Evolutionary conservation across 2,113 vertebrate genomes (phyloP), one percentile per base, ranked within the genome.

Genomic region (Chloroceryle aenea): DNA sequence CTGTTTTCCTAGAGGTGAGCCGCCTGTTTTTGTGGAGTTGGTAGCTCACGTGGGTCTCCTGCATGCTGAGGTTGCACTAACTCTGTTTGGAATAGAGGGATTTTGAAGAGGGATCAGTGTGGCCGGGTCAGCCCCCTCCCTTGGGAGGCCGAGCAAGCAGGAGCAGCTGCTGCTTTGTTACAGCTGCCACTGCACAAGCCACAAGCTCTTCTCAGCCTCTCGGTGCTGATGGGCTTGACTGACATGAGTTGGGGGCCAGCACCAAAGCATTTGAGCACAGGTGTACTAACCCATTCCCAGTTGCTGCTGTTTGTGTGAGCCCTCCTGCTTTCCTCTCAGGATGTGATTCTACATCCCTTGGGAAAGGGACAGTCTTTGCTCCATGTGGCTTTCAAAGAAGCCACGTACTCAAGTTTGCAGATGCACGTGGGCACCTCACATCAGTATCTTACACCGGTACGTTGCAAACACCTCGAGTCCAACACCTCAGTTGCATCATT

Each of bases 41-140:
- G 20, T 82, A 68, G 30, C 53, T 85, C 87, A 58, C 12, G 2
- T 58, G 84, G 61, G 48, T 23, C 55, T 74, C 61, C 77, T 27
- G 47, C 74, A 27, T 50, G 89, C 96, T 94, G 93, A 96, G 94
- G 81, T 91, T 89, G 94, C 94, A 87, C 58, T 63, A 36, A 21
- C 45, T 56, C 27, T 79, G 73, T 45, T 63, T 62, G 76, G 84
- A 68, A 22, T 27, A 7, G 2, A n/a, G 76, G 42, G 64, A 34
- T 90, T 94, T 71, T 59, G 23, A 48, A 58, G 82, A 45, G 14
- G 81, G 58, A 79, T 8, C 43, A 2, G 50, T 1, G 40, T 10
- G 52, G 68, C 56, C 63, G 1, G 10, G 2, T 21, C 59, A 66
- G 76, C 61, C 74, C 52, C 17, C 3, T 55, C 27, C 66, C 32